Percentiles rank a stretch among this genome's conserved stretches.
phyloP scores from a whole-genome alignment of 2,113 vertebrate species.

The Zosterops borbonicus region DNA sequence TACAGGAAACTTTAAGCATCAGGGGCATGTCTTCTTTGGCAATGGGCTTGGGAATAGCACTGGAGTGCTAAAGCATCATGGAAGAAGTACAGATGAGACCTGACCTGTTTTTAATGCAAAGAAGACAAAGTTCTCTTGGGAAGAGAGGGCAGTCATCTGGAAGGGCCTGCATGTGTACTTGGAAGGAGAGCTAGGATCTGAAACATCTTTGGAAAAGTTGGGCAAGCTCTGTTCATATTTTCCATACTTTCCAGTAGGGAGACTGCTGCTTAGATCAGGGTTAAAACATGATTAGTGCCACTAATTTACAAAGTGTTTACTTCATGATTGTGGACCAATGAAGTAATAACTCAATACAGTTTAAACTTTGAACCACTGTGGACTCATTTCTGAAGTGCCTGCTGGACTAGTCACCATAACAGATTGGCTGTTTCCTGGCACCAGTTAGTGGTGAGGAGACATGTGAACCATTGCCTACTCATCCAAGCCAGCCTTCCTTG shows the following conservation, averaged over 20 bases:
- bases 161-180: not conserved
- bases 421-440: not conserved
- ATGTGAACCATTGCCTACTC: not conserved
- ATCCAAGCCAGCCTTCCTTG: not conserved
- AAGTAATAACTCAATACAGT: conserved; percentile 50
- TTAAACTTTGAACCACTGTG: conserved; percentile 44
- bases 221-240: not conserved
- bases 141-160: not conserved
- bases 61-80: not conserved
- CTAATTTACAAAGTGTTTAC: conserved; percentile 28
- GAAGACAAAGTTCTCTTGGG: not conserved
- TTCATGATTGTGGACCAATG: conserved; percentile 41
- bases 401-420: not conserved
- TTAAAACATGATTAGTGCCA: conserved; percentile 27
- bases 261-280: not conserved
- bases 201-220: not conserved
- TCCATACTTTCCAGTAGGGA: not conserved
- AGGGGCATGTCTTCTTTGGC: not conserved
- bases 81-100: not conserved
- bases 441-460: not conserved
- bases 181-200: not conserved
- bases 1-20: not conserved
- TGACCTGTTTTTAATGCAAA: not conserved
- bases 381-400: not conserved
- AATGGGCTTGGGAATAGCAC: not conserved